These are phyloP conservation scores for Dermolepida albohirtum DNA, from an alignment of 2,888 invertebrate species.

Conservation along the genomic window DNA sequence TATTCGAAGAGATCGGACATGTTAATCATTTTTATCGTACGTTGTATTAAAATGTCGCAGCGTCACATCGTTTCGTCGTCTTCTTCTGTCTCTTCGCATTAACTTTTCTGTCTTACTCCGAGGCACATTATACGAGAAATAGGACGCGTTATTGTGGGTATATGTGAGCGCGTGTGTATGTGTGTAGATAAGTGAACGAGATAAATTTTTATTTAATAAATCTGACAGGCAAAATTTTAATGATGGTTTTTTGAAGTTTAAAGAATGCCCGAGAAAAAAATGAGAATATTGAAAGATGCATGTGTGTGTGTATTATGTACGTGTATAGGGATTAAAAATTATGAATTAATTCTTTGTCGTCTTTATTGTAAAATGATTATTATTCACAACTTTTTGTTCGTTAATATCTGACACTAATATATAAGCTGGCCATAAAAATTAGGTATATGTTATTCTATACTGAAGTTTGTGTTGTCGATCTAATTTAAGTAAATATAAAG, in stretches of 20 bases:
- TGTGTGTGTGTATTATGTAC: background rate
- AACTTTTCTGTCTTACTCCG: slow-evolving; percentile 22
- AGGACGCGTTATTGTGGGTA: slow-evolving; percentile 1
- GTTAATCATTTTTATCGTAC: slow-evolving; percentile 43
- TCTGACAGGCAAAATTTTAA: slow-evolving; percentile 41
- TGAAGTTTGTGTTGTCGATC: too few relatives aligned
- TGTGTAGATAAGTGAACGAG: slow-evolving; percentile 37
- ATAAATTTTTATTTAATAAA: slow-evolving; percentile 42
- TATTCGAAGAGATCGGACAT: slow-evolving; percentile 39
- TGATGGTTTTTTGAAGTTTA: slow-evolving; percentile 34
- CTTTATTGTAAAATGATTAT: too few relatives aligned
- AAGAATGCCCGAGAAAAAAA: slow-evolving; percentile 12
- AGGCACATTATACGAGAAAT: background rate
- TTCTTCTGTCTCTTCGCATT: slow-evolving; percentile 19
- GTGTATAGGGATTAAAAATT: slow-evolving; percentile 16
- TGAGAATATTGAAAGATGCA: slow-evolving; percentile 8
- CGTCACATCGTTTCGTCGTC: slow-evolving; percentile 12
- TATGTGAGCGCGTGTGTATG: slow-evolving; percentile 17
- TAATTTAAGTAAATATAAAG: too few relatives aligned
- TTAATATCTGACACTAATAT: too few relatives aligned
- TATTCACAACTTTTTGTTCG: too few relatives aligned
- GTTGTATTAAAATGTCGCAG: slow-evolving; percentile 38
- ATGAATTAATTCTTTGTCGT: slow-evolving; percentile 1
- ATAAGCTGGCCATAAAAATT: too few relatives aligned
- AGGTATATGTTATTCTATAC: too few relatives aligned